Percentiles rank a stretch among this genome's conserved stretches.
Conservation (phyloP, 2,797 vertebrate genomes). For the Eulemur coronatus region DNA sequence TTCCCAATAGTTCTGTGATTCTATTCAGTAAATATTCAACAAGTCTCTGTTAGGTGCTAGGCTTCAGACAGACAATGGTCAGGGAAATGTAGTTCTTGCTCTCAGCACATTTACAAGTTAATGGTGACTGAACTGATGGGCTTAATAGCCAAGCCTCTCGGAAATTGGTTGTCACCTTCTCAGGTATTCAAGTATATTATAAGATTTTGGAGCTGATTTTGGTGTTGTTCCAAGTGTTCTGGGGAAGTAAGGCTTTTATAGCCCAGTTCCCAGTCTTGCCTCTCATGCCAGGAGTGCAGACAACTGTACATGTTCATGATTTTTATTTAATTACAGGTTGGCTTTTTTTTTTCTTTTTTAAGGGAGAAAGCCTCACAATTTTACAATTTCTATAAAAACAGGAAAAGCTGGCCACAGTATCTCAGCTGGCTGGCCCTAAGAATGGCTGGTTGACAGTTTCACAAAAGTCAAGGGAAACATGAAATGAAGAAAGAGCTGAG, state of each 20-base stretch:
- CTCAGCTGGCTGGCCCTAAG: slow-evolving; percentile 78
- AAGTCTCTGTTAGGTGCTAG: background rate
- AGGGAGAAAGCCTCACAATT: slow-evolving; percentile 68
- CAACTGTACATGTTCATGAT: background rate
- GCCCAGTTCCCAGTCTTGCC: background rate
- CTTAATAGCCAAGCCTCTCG: background rate
- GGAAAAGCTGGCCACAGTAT: slow-evolving; percentile 78
- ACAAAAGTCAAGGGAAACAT: slow-evolving; percentile 25
- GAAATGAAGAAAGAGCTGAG: slow-evolving; percentile 55
- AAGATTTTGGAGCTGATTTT: background rate
- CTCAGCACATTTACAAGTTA: background rate
- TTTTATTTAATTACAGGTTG: background rate
- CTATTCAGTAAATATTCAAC: background rate
- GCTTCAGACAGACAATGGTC: background rate
- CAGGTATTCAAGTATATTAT: background rate
- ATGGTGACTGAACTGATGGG: background rate
- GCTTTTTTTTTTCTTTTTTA: slow-evolving; percentile 13
- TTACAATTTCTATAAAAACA: slow-evolving; percentile 83
- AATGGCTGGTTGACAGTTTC: slow-evolving; percentile 78
- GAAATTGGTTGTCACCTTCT: background rate
- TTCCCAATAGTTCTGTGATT: background rate
- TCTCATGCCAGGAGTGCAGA: slow-evolving; percentile 1
- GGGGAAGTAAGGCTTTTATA: background rate
- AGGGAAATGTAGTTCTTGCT: background rate
- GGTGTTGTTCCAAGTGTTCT: background rate